Percentiles rank a stretch among this genome's conserved stretches.
Conservation (phyloP, 1,140 invertebrate genomes). For the Magallana gigas region DNA sequence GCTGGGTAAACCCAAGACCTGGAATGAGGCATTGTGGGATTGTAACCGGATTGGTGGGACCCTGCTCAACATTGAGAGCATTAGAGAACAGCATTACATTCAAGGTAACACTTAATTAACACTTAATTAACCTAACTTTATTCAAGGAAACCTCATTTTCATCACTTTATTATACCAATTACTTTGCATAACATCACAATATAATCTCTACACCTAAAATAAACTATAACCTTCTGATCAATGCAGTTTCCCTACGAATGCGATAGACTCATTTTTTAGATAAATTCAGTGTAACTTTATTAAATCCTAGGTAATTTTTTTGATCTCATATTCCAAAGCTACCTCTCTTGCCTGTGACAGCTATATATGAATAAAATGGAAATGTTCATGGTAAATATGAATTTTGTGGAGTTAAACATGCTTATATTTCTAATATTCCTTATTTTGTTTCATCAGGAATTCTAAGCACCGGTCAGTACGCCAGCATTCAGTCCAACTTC, state of each 20-base stretch:
- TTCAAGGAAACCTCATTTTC: no score
- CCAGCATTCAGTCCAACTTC: constrained; percentile 58
- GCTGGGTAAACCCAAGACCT: constrained; percentile 53
- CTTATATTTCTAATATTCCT: no score
- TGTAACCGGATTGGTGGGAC: constrained; percentile 59
- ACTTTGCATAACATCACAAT: no score
- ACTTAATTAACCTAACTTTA: no score
- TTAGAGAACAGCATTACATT: constrained; percentile 66
- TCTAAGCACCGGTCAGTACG: constrained; percentile 55
- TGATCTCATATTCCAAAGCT: no score
- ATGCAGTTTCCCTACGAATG: no score
- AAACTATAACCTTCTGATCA: no score
- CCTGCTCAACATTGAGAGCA: constrained; percentile 63
- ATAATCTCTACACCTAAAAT: no score
- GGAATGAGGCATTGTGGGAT: constrained; percentile 57
- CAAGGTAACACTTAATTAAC: constrained; percentile 57
- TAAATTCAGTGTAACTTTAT: no score
- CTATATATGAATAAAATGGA: neutral
- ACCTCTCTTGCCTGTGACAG: neutral
- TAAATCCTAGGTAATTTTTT: no score
- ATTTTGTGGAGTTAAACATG: neutral
- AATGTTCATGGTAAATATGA: neutral
- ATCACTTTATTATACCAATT: no score
- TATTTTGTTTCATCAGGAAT: constrained; percentile 54
- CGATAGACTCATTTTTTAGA: no score